Evolutionary conservation across 2,888 invertebrate species (phyloP), one percentile per base, ranked within the genome.

Genomic region (Standfussiana lucernea): DNA sequence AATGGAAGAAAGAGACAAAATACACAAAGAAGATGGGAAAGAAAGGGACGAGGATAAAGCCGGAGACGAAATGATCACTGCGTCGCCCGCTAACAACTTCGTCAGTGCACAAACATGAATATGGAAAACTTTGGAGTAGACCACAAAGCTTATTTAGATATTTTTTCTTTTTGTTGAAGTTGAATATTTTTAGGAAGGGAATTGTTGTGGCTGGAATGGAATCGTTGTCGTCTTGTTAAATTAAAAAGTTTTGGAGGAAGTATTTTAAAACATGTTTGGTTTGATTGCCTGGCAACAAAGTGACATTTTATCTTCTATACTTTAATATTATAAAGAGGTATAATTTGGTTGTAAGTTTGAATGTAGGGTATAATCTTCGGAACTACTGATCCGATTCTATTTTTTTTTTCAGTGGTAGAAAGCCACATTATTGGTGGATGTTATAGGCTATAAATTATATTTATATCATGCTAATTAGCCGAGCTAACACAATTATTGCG

Each of bases 41-140:
- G 81, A 86, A 69, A 80, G 75, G 67, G 74, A 83, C 8, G 47
- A 68, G 72, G 61, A 89, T 85, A 87, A 79, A 84, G 75, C 79
- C 67, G 84, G 82, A 80, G 86, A 86, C 83, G 84, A 89, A 89
- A 88, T 90, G 90, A 90, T 90, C 90, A 89, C 86, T 76, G 79
- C 88, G 80, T 81, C 82, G 84, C 72, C 65, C 83, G 85, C 90
- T 88, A 90, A 89, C 90, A 89, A 90, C 88, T 89, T 89, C 82
- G 88, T 87, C 88, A 85, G 86, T 83, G 74, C 73, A 80, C 82
- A 88, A 90, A 89, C 77, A 86, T 72, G 86, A 72, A 86, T 82
- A 86, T 68, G 35, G 80, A 78, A 77, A 78, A n/a, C 56, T 35
- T 56, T 87, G 70, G 91, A 90, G 89, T 70, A 45, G 83, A 4